Conservation (phyloP, 2,888 invertebrate species). For the Drosophila kokeensis region DNA sequence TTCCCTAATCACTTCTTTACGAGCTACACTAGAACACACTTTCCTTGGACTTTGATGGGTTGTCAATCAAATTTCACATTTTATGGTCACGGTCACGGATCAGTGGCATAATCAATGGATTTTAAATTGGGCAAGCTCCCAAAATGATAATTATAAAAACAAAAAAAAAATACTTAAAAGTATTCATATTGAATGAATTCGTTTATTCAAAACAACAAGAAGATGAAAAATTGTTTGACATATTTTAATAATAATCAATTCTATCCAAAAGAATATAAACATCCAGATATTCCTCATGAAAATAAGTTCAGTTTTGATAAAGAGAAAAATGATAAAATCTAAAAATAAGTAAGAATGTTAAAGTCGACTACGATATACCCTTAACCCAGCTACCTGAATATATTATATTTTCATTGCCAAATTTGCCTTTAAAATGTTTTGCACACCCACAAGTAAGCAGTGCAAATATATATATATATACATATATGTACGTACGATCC, state of each 20-base stretch:
- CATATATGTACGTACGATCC: background rate
- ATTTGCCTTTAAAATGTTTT: background rate
- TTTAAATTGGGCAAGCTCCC: background rate
- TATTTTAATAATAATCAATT: background rate
- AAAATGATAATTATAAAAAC: background rate
- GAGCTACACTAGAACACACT: too few species aligned
- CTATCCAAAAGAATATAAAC: background rate
- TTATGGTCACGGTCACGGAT: background rate
- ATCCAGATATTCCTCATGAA: too few species aligned
- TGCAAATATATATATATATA: background rate
- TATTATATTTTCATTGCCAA: background rate
- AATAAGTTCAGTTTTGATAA: too few species aligned
- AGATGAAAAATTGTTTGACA: background rate
- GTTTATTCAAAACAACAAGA: background rate
- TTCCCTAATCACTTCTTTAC: constrained; percentile 41
- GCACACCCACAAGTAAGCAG: background rate
- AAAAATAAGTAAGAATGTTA: too few species aligned
- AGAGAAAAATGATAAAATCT: too few species aligned
- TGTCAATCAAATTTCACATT: background rate
- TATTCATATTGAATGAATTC: background rate
- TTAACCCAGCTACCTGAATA: background rate
- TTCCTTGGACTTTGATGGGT: constrained; percentile 2
- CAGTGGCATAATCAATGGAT: background rate
- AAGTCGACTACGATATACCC: background rate
- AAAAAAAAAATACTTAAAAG: background rate